These are phyloP conservation scores for Anguilla obscura DNA, from an alignment of 2,797 vertebrate species.

Conservation along the genomic window DNA sequence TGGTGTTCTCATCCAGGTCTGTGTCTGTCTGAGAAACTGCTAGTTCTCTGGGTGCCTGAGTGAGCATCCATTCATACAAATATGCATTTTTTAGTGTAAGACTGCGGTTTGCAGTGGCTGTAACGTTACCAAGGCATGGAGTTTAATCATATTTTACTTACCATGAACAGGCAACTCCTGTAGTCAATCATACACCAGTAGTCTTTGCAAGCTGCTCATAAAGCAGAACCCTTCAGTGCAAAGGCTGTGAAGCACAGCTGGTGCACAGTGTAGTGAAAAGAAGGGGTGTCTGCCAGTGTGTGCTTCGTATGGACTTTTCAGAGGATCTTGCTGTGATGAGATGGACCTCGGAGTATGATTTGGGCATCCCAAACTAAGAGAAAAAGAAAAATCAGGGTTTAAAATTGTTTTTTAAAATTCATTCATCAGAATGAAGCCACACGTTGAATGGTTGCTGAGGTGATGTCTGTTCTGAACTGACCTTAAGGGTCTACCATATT, in stretches of 20 bases:
- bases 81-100: background rate
- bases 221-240: background rate
- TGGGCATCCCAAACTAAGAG: background rate
- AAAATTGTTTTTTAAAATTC: background rate
- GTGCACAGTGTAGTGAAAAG: background rate
- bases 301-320: background rate
- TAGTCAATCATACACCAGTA: too few species aligned
- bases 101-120: background rate
- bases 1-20: conserved; percentile 79
- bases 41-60: background rate
- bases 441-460: background rate
- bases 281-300: background rate
- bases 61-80: too few species aligned
- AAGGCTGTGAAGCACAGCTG: background rate
- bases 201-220: background rate
- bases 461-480: background rate
- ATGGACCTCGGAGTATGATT: background rate
- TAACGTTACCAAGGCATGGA: too few species aligned
- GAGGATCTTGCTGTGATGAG: too few species aligned
- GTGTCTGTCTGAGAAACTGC: background rate
- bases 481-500: background rate
- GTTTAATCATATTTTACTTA: too few species aligned
- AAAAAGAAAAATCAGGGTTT: background rate
- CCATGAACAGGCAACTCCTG: too few species aligned
- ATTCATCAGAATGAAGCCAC: background rate